phyloP scores from a whole-genome alignment of 2,113 vertebrate species.

The Catagonus wagneri region DNA sequence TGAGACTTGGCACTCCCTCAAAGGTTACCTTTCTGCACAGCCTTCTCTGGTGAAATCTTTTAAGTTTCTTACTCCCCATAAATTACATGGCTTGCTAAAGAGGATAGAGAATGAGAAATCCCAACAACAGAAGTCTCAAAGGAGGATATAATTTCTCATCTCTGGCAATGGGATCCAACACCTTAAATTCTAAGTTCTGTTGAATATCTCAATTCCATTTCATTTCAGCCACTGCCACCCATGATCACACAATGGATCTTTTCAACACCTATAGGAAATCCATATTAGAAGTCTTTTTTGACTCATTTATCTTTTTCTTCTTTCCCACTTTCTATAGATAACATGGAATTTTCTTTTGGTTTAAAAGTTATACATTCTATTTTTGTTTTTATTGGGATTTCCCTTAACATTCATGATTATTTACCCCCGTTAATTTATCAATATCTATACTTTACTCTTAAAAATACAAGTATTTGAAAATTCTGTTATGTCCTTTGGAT shows the following conservation, averaged over 20 bases:
- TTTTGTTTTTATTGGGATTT: neutral
- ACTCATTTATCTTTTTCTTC: constrained; percentile 45
- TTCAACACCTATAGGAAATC: constrained; percentile 52
- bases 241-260: neutral
- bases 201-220: neutral
- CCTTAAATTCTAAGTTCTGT: neutral
- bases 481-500: neutral
- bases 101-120: neutral
- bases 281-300: neutral
- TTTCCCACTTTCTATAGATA: constrained; percentile 23
- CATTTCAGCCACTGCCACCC: neutral
- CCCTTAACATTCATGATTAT: neutral
- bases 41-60: constrained; percentile 11
- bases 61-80: constrained; percentile 35
- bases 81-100: constrained; percentile 40
- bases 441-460: constrained; percentile 13
- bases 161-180: constrained; percentile 10
- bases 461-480: constrained; percentile 12
- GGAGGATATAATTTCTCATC: neutral
- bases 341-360: constrained; percentile 1
- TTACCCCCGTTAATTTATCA: neutral
- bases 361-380: constrained; percentile 41
- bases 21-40: constrained; percentile 9
- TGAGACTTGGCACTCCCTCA: neutral
- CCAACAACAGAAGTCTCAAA: constrained; percentile 30